A percentile compares a stretch with the other conserved stretches of the same genome.
phyloP scores from a whole-genome alignment of 2,113 vertebrate species.

The Ranitomeya variabilis region DNA sequence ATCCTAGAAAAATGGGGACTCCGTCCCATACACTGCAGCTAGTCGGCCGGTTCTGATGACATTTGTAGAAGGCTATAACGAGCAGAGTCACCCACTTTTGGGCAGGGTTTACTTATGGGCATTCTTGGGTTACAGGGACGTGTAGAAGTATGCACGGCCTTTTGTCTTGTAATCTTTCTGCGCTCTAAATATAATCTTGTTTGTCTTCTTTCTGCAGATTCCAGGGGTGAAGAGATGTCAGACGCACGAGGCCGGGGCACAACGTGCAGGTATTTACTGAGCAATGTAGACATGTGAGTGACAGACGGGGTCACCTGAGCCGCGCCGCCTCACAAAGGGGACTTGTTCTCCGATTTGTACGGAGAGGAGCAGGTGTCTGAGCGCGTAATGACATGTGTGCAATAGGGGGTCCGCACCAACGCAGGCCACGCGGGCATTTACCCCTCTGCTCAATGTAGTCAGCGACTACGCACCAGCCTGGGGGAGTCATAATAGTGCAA shows the following conservation, averaged over 20 bases:
- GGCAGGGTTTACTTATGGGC: neutral
- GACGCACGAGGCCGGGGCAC: neutral
- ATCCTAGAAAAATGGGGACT: no score
- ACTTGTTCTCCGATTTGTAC: neutral
- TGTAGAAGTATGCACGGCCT: neutral
- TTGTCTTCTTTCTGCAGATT: slow-evolving; percentile 41
- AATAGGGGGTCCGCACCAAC: neutral
- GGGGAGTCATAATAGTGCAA: no score
- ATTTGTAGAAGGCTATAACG: no score
- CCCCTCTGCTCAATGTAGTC: no score
- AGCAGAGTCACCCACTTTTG: no score
- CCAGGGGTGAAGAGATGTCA: neutral
- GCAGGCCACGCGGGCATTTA: neutral
- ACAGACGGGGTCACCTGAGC: slow-evolving; percentile 5
- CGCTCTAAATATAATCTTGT: slow-evolving; percentile 1
- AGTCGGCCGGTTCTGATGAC: no score
- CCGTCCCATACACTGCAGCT: no score
- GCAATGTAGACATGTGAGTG: slow-evolving; percentile 2
- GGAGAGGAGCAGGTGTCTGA: neutral
- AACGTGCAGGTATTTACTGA: slow-evolving; percentile 38
- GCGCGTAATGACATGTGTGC: neutral
- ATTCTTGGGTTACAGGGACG: neutral
- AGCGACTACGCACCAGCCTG: no score
- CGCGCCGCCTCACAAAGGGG: neutral
- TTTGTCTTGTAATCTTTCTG: neutral